Evolutionary conservation across 2,113 vertebrate genomes (phyloP), one percentile per base, ranked within the genome.

Genomic region (Strix aluco): DNA sequence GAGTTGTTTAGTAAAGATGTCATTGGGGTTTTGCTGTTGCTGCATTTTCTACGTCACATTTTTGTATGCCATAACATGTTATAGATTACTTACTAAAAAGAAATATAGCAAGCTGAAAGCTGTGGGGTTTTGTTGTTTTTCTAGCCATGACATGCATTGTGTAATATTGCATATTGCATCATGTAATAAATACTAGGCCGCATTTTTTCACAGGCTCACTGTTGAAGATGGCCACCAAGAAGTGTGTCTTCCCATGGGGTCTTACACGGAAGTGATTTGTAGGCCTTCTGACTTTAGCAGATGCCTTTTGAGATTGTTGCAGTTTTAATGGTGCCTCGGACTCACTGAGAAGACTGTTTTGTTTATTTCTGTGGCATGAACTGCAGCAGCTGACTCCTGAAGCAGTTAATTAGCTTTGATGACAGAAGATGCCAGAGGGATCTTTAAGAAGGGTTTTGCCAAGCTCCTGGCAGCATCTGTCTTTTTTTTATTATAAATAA

Each of bases 181-280:
- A 11, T 10, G 18, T 57, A 34, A 32, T 78, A n/a, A 92, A 29
- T 47, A 23, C 26, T 4, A 7, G 16, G n/a, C 21, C 0, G 4
- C 6, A 5, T 30, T 91, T 91, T 94, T 65, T 79, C 57, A 49
- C 5, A 0, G 46, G 40, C n/a, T 58, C 4, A 0, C 18, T 42
- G 27, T 42, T 87, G 70, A 79, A 87, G 32, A 3, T 14, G 52
- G 49, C 17, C 46, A 46, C 19, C 6, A 34, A 44, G 40, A 36
- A 54, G 14, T 0, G 0, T 10, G 6, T 30, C 30, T 42, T 81
- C 19, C 2, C 16, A 2, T 38, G 57, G 4, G 23, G 9, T 81
- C 36, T 26, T 40, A 17, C 20, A 10, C 29, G 13, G 27, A 73
- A 62, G 16, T 52, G 47, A 9, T 81, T 65, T 89, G 16, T 32